Conservation (phyloP, 2,113 vertebrate genomes). For the Halichoeres trimaculatus region DNA sequence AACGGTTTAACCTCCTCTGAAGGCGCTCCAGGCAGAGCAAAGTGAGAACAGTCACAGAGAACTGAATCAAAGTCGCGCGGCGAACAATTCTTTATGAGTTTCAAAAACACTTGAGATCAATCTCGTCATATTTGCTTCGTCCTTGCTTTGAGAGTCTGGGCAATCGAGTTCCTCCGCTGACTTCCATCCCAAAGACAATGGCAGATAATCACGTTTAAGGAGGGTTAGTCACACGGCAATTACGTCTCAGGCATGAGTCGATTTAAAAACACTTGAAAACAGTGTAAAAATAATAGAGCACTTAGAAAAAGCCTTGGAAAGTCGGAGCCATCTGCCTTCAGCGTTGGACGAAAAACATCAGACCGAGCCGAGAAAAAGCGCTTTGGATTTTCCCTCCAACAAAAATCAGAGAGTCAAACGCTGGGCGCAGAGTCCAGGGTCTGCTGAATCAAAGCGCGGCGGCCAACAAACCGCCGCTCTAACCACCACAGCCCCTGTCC, state of each 20-base stretch:
- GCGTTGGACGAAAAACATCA: constrained; percentile 34
- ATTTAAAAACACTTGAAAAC: constrained; percentile 27
- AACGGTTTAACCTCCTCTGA: background rate
- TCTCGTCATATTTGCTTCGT: constrained; percentile 13
- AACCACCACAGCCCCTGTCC: constrained; percentile 74
- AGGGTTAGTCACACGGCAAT: constrained; percentile 17
- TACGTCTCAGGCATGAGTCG: constrained; percentile 15
- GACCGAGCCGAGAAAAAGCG: constrained; percentile 23
- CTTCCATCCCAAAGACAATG: constrained; percentile 16
- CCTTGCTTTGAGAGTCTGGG: background rate
- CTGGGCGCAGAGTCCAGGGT: constrained; percentile 61
- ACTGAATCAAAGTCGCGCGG: background rate
- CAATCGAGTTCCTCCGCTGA: constrained; percentile 7
- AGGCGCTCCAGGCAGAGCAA: background rate
- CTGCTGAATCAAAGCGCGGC: constrained; percentile 71
- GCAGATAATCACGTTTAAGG: constrained; percentile 21
- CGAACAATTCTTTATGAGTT: constrained; percentile 9
- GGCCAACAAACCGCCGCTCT: constrained; percentile 69
- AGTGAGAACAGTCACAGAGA: constrained; percentile 14
- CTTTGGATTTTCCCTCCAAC: constrained; percentile 61
- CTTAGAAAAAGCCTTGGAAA: constrained; percentile 35
- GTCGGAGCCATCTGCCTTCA: constrained; percentile 22
- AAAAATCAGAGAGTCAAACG: constrained; percentile 70
- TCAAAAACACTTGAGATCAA: constrained; percentile 22
- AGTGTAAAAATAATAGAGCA: constrained; percentile 39